Percentiles rank a stretch among this genome's conserved stretches.
Evolutionary conservation across 2,888 invertebrate species (phyloP).

Genomic region (Hypsopygia costalis): DNA sequence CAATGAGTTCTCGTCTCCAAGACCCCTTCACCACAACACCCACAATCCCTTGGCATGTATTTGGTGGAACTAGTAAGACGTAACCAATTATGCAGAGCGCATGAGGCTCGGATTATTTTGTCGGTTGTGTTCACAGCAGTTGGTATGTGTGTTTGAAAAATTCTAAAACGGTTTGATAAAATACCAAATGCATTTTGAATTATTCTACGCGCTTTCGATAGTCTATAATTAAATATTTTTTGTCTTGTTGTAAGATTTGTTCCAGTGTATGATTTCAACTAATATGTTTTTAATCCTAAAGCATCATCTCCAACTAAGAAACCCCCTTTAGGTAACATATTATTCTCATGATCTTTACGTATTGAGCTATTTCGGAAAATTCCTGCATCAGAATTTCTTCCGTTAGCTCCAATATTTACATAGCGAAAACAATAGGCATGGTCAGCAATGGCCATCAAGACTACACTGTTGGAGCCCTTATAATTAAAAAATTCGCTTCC

Average conservation of each 20-base stretch:
- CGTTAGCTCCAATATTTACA: conserved; percentile 7
- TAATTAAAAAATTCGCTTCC: conserved; percentile 17
- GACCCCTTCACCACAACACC: too few species aligned
- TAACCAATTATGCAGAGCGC: neutral
- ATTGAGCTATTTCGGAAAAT: neutral
- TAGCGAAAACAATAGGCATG: conserved; percentile 15
- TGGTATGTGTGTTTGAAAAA: neutral
- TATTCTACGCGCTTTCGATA: neutral
- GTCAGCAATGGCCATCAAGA: conserved; percentile 16
- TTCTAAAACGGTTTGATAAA: neutral
- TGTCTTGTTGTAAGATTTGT: neutral
- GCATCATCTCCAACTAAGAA: neutral
- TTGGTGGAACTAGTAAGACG: neutral
- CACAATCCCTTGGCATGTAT: too few species aligned
- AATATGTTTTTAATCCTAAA: neutral
- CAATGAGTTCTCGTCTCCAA: too few species aligned
- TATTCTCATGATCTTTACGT: neutral
- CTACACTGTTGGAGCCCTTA: conserved; percentile 13
- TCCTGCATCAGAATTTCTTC: neutral
- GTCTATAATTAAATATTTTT: neutral
- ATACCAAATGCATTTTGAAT: neutral
- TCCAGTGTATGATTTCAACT: neutral
- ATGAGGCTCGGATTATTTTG: neutral
- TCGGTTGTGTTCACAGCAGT: neutral
- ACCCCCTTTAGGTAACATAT: neutral